A percentile compares a stretch with the other conserved stretches of the same genome.
phyloP scores from a whole-genome alignment of 2,888 invertebrate species.

The Luperina nickerlii region DNA sequence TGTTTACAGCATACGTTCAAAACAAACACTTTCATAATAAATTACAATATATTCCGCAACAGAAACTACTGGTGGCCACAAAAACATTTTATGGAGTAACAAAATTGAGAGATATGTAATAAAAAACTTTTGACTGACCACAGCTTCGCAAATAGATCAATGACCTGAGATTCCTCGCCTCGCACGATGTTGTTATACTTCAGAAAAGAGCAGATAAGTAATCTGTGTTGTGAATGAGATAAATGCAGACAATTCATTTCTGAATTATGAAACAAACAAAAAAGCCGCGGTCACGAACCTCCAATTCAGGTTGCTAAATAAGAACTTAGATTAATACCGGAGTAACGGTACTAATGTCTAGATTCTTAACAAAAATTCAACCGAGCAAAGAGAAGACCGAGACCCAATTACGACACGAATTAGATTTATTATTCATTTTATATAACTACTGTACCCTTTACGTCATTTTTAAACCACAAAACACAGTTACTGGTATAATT shows the following conservation, averaged over 20 bases:
- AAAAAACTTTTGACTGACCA: conserved; percentile 59
- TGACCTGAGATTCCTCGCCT: conserved; percentile 61
- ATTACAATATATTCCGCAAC: conserved; percentile 49
- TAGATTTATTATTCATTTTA: conserved; percentile 28
- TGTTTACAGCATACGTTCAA: conserved; percentile 27
- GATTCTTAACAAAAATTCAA: conserved; percentile 26
- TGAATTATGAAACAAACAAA: conserved; percentile 45
- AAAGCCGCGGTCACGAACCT: conserved; percentile 45
- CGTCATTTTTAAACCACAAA: conserved; percentile 35
- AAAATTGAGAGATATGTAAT: conserved; percentile 50
- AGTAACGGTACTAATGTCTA: conserved; percentile 40
- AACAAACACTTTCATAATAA: conserved; percentile 44
- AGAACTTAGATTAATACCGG: conserved; percentile 27
- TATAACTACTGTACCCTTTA: conserved; percentile 25
- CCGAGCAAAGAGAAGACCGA: conserved; percentile 37
- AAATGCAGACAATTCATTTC: conserved; percentile 47
- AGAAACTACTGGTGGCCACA: conserved; percentile 34
- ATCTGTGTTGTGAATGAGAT: conserved; percentile 62
- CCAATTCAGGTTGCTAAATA: conserved; percentile 23
- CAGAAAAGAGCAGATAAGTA: conserved; percentile 60
- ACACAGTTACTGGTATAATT: conserved; percentile 24
- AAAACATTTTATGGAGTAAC: conserved; percentile 57
- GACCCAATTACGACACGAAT: conserved; percentile 35
- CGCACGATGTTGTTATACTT: conserved; percentile 55
- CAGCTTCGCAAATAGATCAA: conserved; percentile 70